phyloP scores from a whole-genome alignment of 2,797 vertebrate species.

The Gephyroberyx darwinii region DNA sequence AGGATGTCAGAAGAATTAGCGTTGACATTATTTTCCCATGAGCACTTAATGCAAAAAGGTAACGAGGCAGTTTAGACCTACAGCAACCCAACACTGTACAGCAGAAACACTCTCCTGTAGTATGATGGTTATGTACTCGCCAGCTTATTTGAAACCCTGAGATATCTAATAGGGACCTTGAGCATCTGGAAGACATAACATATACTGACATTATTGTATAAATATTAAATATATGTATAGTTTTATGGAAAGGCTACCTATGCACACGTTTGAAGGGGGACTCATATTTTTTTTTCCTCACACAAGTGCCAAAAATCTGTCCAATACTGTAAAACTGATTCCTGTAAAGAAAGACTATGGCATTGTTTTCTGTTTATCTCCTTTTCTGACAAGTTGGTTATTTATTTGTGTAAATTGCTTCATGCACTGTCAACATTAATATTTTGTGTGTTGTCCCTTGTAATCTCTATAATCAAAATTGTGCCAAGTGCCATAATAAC shows the following conservation, averaged over 20 bases:
- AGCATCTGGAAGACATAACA: conserved; percentile 32
- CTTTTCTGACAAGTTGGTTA: conserved; percentile 51
- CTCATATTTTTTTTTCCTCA: conserved; percentile 50
- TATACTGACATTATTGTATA: conserved; percentile 53
- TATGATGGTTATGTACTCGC: conserved; percentile 26
- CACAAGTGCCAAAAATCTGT: conserved; percentile 73
- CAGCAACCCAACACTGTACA: conserved; percentile 24
- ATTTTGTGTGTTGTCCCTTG: conserved; percentile 40
- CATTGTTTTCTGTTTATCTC: conserved; percentile 28
- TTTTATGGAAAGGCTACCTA: conserved; percentile 68
- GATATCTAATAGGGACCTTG: conserved; percentile 61
- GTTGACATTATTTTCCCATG: conserved; percentile 22
- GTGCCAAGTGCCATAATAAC: conserved; percentile 50
- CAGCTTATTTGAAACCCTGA: conserved; percentile 21
- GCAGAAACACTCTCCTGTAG: conserved; percentile 11
- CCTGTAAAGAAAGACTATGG: conserved; percentile 53
- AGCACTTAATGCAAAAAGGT: conserved; percentile 67
- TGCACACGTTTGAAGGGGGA: conserved; percentile 59
- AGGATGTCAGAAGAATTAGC: conserved; percentile 15
- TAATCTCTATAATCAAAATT: conserved; percentile 59
- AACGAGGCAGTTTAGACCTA: conserved; percentile 21
- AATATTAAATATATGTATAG: conserved; percentile 67
- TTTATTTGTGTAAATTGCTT: conserved; percentile 74
- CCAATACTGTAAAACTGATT: conserved; percentile 54
- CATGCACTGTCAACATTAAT: conserved; percentile 59